These are phyloP conservation scores for Fundulus diaphanus DNA, from an alignment of 2,797 vertebrate genomes.

Conservation along the genomic window DNA sequence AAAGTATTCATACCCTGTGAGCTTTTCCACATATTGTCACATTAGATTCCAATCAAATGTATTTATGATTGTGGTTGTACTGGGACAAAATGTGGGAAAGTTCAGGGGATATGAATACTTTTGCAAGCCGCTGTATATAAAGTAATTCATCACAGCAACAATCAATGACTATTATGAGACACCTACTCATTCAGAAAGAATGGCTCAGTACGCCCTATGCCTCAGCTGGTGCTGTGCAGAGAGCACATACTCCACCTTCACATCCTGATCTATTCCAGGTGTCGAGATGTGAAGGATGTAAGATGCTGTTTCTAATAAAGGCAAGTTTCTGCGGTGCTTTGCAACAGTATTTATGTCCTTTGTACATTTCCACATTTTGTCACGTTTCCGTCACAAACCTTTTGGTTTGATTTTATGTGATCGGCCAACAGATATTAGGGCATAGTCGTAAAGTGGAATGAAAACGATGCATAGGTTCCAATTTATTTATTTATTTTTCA, in stretches of 20 bases:
- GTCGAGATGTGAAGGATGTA: not conserved
- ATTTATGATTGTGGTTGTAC: too few relatives aligned
- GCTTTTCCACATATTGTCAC: too few relatives aligned
- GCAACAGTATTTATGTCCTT: not conserved
- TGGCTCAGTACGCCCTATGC: not conserved
- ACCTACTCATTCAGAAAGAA: not conserved
- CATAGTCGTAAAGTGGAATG: too few relatives aligned
- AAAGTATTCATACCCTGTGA: too few relatives aligned
- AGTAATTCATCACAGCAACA: not conserved
- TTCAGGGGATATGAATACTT: too few relatives aligned
- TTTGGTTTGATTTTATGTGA: not conserved
- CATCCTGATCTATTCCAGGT: constrained; percentile 18
- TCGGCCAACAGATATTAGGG: not conserved
- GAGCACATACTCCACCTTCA: constrained; percentile 7
- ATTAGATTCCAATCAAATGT: too few relatives aligned
- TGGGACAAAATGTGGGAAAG: too few relatives aligned
- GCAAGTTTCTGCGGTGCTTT: too few relatives aligned
- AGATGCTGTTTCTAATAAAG: not conserved
- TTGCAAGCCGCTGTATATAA: too few relatives aligned
- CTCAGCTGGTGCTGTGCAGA: not conserved
- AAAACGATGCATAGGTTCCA: not conserved
- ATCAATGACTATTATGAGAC: not conserved
- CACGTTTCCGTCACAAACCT: not conserved
- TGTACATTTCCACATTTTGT: not conserved
- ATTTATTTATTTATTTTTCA: not conserved